Base-by-base conservation (phyloP, 2,113 vertebrate genomes). In the Stictonetta naevosa region DNA sequence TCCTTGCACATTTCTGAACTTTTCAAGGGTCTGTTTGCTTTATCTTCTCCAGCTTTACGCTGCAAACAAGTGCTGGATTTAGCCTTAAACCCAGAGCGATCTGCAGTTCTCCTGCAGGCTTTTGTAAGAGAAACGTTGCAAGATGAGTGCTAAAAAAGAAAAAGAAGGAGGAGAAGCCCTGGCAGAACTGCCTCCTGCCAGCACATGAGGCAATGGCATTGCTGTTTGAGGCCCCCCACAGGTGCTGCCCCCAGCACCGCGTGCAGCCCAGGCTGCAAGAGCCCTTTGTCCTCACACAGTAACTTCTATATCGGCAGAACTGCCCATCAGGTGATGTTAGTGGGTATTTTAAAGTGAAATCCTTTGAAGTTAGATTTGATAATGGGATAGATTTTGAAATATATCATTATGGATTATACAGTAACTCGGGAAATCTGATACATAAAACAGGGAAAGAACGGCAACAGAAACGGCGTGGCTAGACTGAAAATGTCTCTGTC, bases 191-290 rank as follows among this genome's bases (percentile, higher is more conserved):
- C 22, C 63, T 60, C 29, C 68, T 10, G 13, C 46, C 46, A 48
- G 46, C 46, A 48, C 46, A 3, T 48, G 20, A 48, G 46, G 46
- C 46, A 22, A 48, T 11, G 46, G 10, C 20, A 48, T 22, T 22
- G 20, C 46, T 26, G 23, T 50, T 9, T 59, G 56, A n/a, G 34
- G 26, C 22, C 4, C 1, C 2, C 48, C 56, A 14, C 0, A 0
- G 29, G 48, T 29, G 17, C 29, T 33, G 34, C 13, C 10, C 63
- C 46, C 20, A 4, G 46, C 63, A 22, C 25, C 6, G 1, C 8
- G 5, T 11, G 2, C 60, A 81, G 74, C 17, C 34, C 11, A 2
- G 7, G 21, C 34, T 3, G 6, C n/a, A 33, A 31, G 18, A 21
- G 63, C 72, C 63, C 23, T 44, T 81, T 36, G 5, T n/a, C 48